Base-by-base conservation (phyloP, 2,113 vertebrate genomes). In the Hipposideros armiger region DNA sequence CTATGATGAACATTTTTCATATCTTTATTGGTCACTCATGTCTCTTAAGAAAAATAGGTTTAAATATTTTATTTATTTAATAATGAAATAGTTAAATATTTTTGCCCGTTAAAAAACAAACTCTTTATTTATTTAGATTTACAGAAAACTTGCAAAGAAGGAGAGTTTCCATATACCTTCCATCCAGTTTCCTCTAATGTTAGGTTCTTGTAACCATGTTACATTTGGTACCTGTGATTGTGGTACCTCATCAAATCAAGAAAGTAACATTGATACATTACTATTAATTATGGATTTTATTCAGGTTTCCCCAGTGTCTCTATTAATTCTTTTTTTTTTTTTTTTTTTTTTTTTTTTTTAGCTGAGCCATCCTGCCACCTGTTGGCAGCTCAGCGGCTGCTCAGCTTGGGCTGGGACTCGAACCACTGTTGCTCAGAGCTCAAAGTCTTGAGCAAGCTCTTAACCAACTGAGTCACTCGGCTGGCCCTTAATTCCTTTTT, bases 61-160 rank as follows among this genome's bases (percentile, higher is more conserved):
- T 32, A 67, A n/a, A 74, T 87, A 80, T 40, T 81, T 54, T 54
- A 24, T n/a, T 74, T 62, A 62, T 26, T 64, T 28, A 64, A 11
- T 64, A 64, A 30, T 30, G 28, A 64, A 64, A 81, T 60, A 60
- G 58, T 83, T 16, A 67, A 47, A 74, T 91, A 77, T 54, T 80
- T 58, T 70, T 93, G 73, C 13, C 36, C 58, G 36, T 84, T 86
- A 26, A 85, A 78, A 67, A 45, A 58, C 20, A 77, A 86, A 19
- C 66, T 88, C 36, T 87, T 66, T 60, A 32, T 70, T 78, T 87
- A 92, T 70, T 78, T 87, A 92, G 15, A 82, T 83, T 90, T 87
- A 45, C 30, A 77, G 73, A 85, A 92, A 82, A 60, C 28, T 95
- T 95, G 16, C 19, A 66, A 13, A 90, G 69, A 56, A 83, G 60